Base-by-base conservation (phyloP, 2,113 vertebrate species). In the Dasyurus viverrinus region DNA sequence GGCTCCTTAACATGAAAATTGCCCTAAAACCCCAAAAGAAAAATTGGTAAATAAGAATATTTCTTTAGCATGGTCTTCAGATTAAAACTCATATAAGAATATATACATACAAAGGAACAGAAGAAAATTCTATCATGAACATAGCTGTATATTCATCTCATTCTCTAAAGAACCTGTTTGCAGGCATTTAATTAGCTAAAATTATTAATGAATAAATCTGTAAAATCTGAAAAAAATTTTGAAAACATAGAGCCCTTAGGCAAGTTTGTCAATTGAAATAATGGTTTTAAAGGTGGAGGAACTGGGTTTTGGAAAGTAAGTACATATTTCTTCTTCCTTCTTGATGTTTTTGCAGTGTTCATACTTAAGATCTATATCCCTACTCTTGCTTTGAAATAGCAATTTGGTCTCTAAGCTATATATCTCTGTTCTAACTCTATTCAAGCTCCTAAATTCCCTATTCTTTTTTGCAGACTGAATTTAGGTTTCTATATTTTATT, bases 381-480 rank as follows among this genome's bases (percentile, higher is more conserved):
- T 42, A 96, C 93, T 91, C 54, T 93, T 95, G 1, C 25, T 96
- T 90, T 96, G 92, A 97, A 97, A 96, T 92, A 90, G 11, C 3
- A 53, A 90, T 96, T 95, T 16, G 76, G 36, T 93, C 8, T 96
- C 30, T 89, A 53, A 94, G 60, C 94, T 98, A 96, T 96, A 52
- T 96, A 89, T 6, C 90, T 84, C 60, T 94, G 42, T 42, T 84
- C 52, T 91, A 95, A 95, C 96, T 2, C 89, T 97, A n/a, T 97
- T 90, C 92, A 91, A 92, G 14, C 0, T 95, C 23, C 84, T 93
- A 92, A 95, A 25, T 46, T 94, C 27, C 54, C 22, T n/a, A 84
- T 25, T 76, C 89, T 60, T 93, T 93, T 26, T 92, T 95, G 14
- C 48, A 42, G 16, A 84, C n/a, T 42, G n/a, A 84, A 84, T 84